Conservation (phyloP, 1,140 invertebrate genomes). For the Kradibia gibbosae region DNA sequence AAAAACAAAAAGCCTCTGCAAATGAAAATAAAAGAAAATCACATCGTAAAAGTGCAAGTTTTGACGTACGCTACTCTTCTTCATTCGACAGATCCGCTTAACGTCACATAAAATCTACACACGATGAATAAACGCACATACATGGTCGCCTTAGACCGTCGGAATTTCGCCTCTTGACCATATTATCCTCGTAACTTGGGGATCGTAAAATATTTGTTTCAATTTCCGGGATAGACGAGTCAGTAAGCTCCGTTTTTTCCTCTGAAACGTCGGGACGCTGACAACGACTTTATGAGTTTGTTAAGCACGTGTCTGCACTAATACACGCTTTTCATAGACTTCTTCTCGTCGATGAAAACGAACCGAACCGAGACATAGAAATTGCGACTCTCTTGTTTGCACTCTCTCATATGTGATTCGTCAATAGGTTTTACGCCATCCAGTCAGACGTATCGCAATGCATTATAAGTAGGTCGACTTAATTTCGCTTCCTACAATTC, state of each 20-base stretch:
- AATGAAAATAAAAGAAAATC: not conserved
- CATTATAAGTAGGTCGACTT: conserved; percentile 12
- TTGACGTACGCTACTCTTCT: not conserved
- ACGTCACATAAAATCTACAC: conserved; percentile 46
- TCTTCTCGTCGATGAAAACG: conserved; percentile 62
- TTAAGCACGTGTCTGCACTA: conserved; percentile 55
- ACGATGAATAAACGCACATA: conserved; percentile 35
- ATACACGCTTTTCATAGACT: conserved; percentile 8
- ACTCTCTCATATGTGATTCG: not conserved
- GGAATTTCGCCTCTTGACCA: conserved; percentile 57
- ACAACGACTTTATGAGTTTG: conserved; percentile 64
- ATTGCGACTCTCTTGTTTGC: conserved; percentile 52
- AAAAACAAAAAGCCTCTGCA: not conserved
- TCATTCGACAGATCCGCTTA: conserved; percentile 29
- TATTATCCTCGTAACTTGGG: conserved; percentile 59
- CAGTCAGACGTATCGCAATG: not conserved
- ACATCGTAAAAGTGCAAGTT: conserved; percentile 18
- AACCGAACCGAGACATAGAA: conserved; percentile 61
- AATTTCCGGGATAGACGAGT: conserved; percentile 58
- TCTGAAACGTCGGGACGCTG: conserved; percentile 32
- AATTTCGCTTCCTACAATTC: not conserved
- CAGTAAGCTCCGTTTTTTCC: conserved; percentile 9
- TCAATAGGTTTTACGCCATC: not conserved
- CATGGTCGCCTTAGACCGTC: not conserved
- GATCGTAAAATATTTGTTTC: conserved; percentile 67